Percentiles rank a stretch among this genome's conserved stretches.
These are phyloP conservation scores for Microplitis demolitor DNA, from an alignment of 1,140 invertebrate species.

Conservation along the genomic window DNA sequence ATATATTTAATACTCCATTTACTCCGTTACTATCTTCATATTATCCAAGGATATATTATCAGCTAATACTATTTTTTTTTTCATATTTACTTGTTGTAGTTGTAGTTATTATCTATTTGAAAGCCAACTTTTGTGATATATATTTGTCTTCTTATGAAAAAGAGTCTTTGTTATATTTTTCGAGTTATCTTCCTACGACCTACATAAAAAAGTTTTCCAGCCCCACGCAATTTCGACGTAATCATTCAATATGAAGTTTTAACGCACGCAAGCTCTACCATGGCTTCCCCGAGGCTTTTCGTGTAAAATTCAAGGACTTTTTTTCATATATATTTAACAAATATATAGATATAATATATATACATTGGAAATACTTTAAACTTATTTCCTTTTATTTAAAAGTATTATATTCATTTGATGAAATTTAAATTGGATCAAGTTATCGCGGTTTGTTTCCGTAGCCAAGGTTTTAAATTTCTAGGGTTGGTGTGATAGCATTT, in stretches of 20 bases:
- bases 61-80: too few species aligned
- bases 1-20: too few species aligned
- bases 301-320: too few species aligned
- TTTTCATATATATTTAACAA: too few species aligned
- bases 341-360: too few species aligned
- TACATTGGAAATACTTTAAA: background rate
- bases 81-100: background rate
- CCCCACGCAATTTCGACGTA: background rate
- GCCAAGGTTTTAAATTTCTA: too few species aligned
- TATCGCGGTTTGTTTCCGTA: too few species aligned
- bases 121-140: background rate
- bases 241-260: conserved; percentile 11
- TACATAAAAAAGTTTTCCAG: conserved; percentile 9
- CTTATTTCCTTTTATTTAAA: background rate
- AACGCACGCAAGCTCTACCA: conserved; percentile 2
- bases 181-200: background rate
- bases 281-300: background rate
- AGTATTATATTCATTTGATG: background rate
- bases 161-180: background rate
- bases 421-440: background rate
- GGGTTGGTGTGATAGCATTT: too few species aligned
- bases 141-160: too few species aligned
- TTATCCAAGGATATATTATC: too few species aligned
- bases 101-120: background rate
- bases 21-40: too few species aligned